Base-by-base conservation (phyloP, 2,888 invertebrate genomes). In the Tenodera sinensis region DNA sequence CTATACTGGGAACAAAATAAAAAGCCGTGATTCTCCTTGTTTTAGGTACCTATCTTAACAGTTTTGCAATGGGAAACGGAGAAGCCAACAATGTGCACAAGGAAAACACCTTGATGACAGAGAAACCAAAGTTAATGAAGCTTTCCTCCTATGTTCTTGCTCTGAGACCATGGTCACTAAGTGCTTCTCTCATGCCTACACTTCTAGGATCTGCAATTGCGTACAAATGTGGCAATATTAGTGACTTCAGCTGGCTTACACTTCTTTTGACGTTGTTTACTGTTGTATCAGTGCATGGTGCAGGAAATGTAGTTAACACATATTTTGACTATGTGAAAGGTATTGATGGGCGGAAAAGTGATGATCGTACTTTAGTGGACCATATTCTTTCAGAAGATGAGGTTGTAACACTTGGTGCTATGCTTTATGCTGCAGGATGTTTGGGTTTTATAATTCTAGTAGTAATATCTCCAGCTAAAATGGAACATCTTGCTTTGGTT, bases 301-400 rank as follows among this genome's bases (percentile, higher is more conserved):
- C 99, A 90, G 99, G 98, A 88, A 99, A 99, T 93, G 96, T 99
- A 83, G 98, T 99, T 34, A 99, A 99, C 93, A 99, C 99, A 0
- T 99, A 98, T 93, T 99, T 97, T 93, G 99, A 99, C 93, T 99
- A 97, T 93, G 96, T 97, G 71, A 98, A 98, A 94, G 99, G 97
- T 85, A 98, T 99, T 89, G 99, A 99, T 93, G 97, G 97, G 93
- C 95, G 97, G 90, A 98, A 97, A 94, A 98, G 98, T 91, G 98
- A 99, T 92, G 99, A 99, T 93, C 95, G 98, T 92, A 98, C 98
- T 91, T 94, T 99, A 89, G 98, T 99, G n/a, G 99, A 99, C 94
- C 97, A 98, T 91, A 96, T 98, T 92, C 94, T 99, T 88, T 95
- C 96, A 0, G 96, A 97, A 91, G 96, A 97, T 93, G 95, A 97